Conservation (phyloP, 2,888 invertebrate genomes). For the Agrotis exclamationis region DNA sequence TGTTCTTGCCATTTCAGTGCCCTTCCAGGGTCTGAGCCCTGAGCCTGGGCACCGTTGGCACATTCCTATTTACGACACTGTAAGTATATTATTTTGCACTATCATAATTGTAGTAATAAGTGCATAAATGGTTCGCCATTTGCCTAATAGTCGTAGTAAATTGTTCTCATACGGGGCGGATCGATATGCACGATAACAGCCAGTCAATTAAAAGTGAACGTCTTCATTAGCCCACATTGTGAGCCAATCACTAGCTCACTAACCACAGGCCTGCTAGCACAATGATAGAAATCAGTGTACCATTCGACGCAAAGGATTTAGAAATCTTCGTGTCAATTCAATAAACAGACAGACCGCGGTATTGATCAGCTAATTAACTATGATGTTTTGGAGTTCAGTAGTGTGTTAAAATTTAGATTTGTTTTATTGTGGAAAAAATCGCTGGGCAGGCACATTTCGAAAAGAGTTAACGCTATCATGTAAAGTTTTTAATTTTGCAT, state of each 20-base stretch:
- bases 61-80: no score
- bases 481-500: no score
- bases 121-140: conserved; percentile 26
- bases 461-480: no score
- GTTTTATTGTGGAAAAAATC: background rate
- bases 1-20: no score
- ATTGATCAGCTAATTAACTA: conserved; percentile 53
- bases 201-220: conserved; percentile 50
- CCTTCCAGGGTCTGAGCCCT: no score
- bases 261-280: conserved; percentile 20
- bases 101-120: conserved; percentile 20
- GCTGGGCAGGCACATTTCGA: background rate
- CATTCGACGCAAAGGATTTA: conserved; percentile 53
- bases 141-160: conserved; percentile 30
- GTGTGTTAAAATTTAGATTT: no score
- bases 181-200: conserved; percentile 39
- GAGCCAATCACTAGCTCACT: conserved; percentile 34
- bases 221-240: conserved; percentile 58
- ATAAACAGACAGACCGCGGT: conserved; percentile 49
- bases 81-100: background rate
- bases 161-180: conserved; percentile 41
- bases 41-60: no score
- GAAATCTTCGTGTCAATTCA: conserved; percentile 61
- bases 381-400: conserved; percentile 38
- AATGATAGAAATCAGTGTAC: conserved; percentile 55